Conservation (phyloP, 2,797 vertebrate genomes). For the Chrosomus eos region DNA sequence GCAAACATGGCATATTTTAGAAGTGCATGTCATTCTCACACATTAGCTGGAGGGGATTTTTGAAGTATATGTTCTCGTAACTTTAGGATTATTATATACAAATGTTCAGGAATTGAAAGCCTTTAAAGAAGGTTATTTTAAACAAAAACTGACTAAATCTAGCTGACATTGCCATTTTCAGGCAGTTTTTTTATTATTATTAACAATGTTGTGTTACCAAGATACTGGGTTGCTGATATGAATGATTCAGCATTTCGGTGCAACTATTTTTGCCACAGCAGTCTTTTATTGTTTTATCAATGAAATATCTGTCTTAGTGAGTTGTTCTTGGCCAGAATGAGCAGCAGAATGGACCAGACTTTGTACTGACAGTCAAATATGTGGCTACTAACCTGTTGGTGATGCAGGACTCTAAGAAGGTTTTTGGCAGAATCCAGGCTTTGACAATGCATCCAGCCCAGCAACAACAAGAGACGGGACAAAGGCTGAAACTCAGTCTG, state of each 20-base stretch:
- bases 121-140: background rate
- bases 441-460: slow-evolving; percentile 93
- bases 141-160: background rate
- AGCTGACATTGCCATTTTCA: background rate
- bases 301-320: background rate
- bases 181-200: background rate
- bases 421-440: slow-evolving; percentile 85
- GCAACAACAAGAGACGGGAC: slow-evolving; percentile 88
- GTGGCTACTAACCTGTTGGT: slow-evolving; percentile 77
- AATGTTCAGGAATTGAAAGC: background rate
- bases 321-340: background rate
- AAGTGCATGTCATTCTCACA: background rate
- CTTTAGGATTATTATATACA: background rate
- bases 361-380: background rate
- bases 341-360: background rate
- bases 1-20: background rate
- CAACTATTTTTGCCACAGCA: background rate
- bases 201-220: background rate
- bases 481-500: slow-evolving; percentile 88
- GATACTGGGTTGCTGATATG: background rate
- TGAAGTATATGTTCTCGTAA: background rate
- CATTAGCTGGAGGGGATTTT: slow-evolving; percentile 14
- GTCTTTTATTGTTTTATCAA: background rate
- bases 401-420: slow-evolving; percentile 85
- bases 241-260: background rate